A percentile compares a stretch with the other conserved stretches of the same genome.
phyloP scores from a whole-genome alignment of 1,140 invertebrate genomes.

The Diabrotica virgifera region DNA sequence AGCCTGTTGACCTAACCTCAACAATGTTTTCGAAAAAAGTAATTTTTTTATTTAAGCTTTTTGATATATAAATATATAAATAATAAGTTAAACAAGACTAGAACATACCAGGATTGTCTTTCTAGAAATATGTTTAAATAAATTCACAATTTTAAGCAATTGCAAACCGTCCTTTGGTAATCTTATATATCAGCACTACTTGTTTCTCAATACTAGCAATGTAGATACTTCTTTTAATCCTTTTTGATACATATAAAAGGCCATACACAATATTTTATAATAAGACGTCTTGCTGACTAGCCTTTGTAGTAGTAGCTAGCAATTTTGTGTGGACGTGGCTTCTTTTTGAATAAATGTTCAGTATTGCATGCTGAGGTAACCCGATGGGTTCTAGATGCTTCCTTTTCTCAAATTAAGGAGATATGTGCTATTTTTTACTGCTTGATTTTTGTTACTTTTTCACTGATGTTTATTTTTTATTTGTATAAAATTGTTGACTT shows the following conservation, averaged over 20 bases:
- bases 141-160: no score
- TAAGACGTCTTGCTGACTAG: neutral
- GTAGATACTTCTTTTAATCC: no score
- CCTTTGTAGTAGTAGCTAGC: neutral
- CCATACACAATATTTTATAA: constrained; percentile 6
- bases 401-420: constrained; percentile 33
- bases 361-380: constrained; percentile 38
- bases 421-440: constrained; percentile 39
- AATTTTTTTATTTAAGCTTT: no score
- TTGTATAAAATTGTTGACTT: constrained; percentile 47
- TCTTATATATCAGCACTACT: no score
- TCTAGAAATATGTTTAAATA: no score
- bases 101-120: no score
- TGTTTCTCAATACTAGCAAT: no score
- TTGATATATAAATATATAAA: no score
- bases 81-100: no score
- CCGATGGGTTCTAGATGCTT: constrained; percentile 43
- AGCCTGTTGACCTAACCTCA: no score
- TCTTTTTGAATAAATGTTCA: constrained; percentile 27
- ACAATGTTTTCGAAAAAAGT: no score
- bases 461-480: constrained; percentile 44
- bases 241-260: constrained; percentile 11
- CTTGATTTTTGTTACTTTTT: constrained; percentile 45
- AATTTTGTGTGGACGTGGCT: constrained; percentile 27
- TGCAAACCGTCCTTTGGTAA: no score